Conservation (phyloP, 2,113 vertebrate genomes). For the Rhinolophus ferrumequinum region DNA sequence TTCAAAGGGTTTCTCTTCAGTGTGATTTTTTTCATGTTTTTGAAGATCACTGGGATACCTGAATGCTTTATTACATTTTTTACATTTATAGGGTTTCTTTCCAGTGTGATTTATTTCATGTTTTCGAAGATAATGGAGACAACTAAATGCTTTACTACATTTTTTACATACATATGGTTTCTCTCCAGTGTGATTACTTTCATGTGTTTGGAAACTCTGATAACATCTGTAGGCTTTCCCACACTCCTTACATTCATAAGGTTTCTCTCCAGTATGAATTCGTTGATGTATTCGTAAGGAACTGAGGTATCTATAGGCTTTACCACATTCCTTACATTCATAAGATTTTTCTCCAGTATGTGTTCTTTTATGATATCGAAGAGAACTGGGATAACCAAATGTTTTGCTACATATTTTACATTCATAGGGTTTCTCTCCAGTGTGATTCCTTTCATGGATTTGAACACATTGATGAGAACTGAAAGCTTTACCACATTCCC, state of each 20-base stretch:
- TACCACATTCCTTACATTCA: neutral
- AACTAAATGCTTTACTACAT: constrained; percentile 15
- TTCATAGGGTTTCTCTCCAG: neutral
- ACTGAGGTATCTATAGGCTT: neutral
- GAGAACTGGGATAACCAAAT: neutral
- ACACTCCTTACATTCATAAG: neutral
- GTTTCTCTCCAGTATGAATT: neutral
- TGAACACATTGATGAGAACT: neutral
- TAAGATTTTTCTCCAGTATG: neutral
- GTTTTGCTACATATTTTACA: neutral
- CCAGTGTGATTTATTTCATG: neutral
- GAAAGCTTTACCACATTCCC: neutral
- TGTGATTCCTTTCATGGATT: neutral
- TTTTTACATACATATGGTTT: neutral
- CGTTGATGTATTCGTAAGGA: neutral
- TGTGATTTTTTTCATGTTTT: neutral
- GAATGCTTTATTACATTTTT: neutral
- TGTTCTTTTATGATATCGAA: neutral
- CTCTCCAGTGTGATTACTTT: neutral
- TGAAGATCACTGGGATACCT: constrained; percentile 6
- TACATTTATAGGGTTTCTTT: neutral
- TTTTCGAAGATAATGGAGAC: neutral
- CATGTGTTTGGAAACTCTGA: neutral
- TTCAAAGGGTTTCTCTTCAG: neutral
- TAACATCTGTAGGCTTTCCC: neutral